Percentiles rank a stretch among this genome's conserved stretches.
Evolutionary conservation across 2,888 invertebrate genomes (phyloP).

Genomic region (Drosophila kuntzei): DNA sequence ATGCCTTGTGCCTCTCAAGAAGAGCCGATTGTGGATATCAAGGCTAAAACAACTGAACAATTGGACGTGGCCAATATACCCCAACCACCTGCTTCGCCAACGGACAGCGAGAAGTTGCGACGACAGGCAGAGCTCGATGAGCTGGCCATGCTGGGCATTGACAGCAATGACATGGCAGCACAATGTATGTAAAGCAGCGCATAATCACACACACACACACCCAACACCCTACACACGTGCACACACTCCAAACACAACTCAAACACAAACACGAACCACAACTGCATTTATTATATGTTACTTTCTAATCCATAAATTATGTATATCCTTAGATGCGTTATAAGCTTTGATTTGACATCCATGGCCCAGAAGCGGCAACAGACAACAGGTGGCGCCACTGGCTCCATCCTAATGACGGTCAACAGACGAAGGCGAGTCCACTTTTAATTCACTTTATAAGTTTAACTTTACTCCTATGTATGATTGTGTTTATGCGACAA

Average conservation of each 20-base stretch:
- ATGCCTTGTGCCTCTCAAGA: constrained; percentile 63
- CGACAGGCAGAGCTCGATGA: constrained; percentile 88
- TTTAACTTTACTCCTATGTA: constrained; percentile 51
- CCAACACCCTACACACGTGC: constrained; percentile 13
- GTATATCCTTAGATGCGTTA: constrained; percentile 62
- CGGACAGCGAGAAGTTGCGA: constrained; percentile 86
- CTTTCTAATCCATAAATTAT: constrained; percentile 29
- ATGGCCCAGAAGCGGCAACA: constrained; percentile 18
- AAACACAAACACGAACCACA: background rate
- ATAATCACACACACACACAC: constrained; percentile 14
- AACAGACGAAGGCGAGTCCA: constrained; percentile 6
- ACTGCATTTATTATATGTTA: background rate
- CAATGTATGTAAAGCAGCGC: constrained; percentile 82
- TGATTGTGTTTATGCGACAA: constrained; percentile 59
- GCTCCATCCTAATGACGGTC: constrained; percentile 8
- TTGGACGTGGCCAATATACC: constrained; percentile 80
- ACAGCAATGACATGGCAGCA: constrained; percentile 89
- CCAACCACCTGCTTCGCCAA: constrained; percentile 80
- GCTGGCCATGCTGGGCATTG: constrained; percentile 93
- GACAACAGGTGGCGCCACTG: constrained; percentile 8
- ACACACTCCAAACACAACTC: constrained; percentile 5
- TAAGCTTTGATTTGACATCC: constrained; percentile 49
- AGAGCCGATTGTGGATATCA: constrained; percentile 14
- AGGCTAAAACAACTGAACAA: constrained; percentile 30
- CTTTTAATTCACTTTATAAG: constrained; percentile 39